phyloP scores from a whole-genome alignment of 1,140 invertebrate species.

The Hesperophylax magnus region DNA sequence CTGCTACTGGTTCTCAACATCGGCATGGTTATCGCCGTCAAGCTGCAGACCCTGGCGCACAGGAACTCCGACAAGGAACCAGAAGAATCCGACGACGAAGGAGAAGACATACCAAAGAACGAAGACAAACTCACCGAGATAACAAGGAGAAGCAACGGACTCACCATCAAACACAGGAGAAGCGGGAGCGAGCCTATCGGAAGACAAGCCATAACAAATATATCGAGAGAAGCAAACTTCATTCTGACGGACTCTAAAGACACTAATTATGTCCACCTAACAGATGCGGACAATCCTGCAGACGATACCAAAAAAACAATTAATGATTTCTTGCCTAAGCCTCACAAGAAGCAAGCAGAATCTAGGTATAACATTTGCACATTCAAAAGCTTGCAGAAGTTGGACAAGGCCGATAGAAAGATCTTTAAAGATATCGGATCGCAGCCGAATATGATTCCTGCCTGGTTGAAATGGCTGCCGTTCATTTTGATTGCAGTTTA shows the following conservation, averaged over 20 bases:
- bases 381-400: slow-evolving; percentile 50
- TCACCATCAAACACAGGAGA: slow-evolving; percentile 47
- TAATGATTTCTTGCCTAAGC: slow-evolving; percentile 4
- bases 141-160: slow-evolving; percentile 44
- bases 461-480: slow-evolving; percentile 66
- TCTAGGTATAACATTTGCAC: slow-evolving; percentile 46
- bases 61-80: slow-evolving; percentile 59
- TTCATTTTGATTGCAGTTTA: slow-evolving; percentile 68
- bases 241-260: slow-evolving; percentile 43
- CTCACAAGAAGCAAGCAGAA: slow-evolving; percentile 7
- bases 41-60: slow-evolving; percentile 66
- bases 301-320: slow-evolving; percentile 16
- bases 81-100: slow-evolving; percentile 38
- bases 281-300: slow-evolving; percentile 28
- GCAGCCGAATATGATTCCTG: slow-evolving; percentile 56
- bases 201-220: slow-evolving; percentile 53
- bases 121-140: slow-evolving; percentile 52
- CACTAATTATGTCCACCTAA: slow-evolving; percentile 52
- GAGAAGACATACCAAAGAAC: slow-evolving; percentile 34
- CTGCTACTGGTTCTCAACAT: slow-evolving; percentile 76
- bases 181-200: slow-evolving; percentile 55
- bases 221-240: slow-evolving; percentile 46
- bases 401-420: slow-evolving; percentile 53
- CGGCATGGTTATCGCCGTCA: slow-evolving; percentile 72
- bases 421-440: slow-evolving; percentile 52